Conservation (phyloP, 2,888 invertebrate genomes). For the Lordiphosa andalusiaca region DNA sequence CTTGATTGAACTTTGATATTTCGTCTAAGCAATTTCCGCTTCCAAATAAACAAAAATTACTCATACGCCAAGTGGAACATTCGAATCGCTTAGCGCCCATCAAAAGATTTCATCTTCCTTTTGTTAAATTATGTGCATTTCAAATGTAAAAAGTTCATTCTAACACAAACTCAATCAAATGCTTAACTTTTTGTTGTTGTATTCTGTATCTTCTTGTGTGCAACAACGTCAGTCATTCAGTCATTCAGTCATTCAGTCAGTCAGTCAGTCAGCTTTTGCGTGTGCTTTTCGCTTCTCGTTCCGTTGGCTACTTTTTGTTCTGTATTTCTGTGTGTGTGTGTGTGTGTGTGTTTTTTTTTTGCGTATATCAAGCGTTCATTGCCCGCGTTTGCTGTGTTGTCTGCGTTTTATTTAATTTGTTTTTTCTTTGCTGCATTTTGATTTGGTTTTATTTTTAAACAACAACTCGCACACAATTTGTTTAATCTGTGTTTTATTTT, state of each 20-base stretch:
- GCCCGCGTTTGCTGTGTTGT: conserved; percentile 55
- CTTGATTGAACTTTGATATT: conserved; percentile 59
- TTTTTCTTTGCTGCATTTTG: conserved; percentile 50
- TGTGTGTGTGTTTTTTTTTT: conserved; percentile 45
- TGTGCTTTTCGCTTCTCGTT: conserved; percentile 45
- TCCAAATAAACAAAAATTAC: conserved; percentile 33
- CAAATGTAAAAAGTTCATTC: conserved; percentile 55
- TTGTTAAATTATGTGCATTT: conserved; percentile 58
- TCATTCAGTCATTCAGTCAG: not conserved
- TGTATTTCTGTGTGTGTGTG: conserved; percentile 30
- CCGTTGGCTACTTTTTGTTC: conserved; percentile 43
- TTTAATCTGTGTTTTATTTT: conserved; percentile 47
- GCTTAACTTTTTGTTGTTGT: conserved; percentile 34
- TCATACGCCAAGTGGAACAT: conserved; percentile 47
- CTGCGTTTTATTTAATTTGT: conserved; percentile 21
- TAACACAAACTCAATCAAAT: conserved; percentile 60
- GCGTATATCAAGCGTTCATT: conserved; percentile 74
- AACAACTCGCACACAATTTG: conserved; percentile 47
- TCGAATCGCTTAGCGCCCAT: conserved; percentile 15
- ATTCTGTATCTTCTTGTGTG: conserved; percentile 20
- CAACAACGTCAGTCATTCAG: conserved; percentile 22
- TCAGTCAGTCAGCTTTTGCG: conserved; percentile 23
- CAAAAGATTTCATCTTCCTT: conserved; percentile 6
- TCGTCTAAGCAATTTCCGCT: conserved; percentile 39
- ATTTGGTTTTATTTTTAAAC: conserved; percentile 58